Base-by-base conservation (phyloP, 2,113 vertebrate genomes). In the Myrmophylax atrothorax region DNA sequence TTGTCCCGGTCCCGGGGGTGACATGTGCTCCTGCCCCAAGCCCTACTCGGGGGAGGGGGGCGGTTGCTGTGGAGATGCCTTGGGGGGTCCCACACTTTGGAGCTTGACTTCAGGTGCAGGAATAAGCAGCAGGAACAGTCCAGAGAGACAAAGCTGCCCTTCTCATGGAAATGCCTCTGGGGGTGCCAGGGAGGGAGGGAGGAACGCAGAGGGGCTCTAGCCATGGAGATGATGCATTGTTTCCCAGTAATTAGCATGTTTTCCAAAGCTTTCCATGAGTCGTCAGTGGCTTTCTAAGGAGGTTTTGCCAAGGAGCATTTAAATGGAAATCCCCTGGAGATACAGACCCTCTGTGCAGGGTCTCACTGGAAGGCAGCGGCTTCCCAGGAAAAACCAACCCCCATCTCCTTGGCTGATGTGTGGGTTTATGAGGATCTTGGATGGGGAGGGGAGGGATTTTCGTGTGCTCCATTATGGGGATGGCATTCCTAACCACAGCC, bases 231-330 rank as follows among this genome's bases (percentile, higher is more conserved):
- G 73, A 77, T 33, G 84, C 73, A 87, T 98, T 98, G 97, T 98
- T 97, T 96, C 97, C 96, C 90, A 90, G 96, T 96, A 97, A 98
- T 98, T 97, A 97, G 96, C 94, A 96, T 97, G 97, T 97, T 97
- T 97, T 96, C 83, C 97, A 97, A 97, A 95, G 97, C 95, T 96
- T 97, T 97, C 89, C 56, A 64, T 55, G 42, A 96, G 92, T 77
- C 94, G 42, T 90, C 89, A 97, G 95, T 87, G 89, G 96, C 93
- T 97, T 97, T 98, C 68, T n/a, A 84, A 97, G 58, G 97, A 96
- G 94, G 42, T 63, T 89, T 97, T 97, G 96, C 97, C 96, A 97
- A 94, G 69, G 82, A 97, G 94, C 88, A 96, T 96, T 97, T 97
- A 96, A 95, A 97, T 97, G 96, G 94, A 97, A 98, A 97, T 97